Conservation (phyloP, 2,797 vertebrate species). For the Thunnus albacares region DNA sequence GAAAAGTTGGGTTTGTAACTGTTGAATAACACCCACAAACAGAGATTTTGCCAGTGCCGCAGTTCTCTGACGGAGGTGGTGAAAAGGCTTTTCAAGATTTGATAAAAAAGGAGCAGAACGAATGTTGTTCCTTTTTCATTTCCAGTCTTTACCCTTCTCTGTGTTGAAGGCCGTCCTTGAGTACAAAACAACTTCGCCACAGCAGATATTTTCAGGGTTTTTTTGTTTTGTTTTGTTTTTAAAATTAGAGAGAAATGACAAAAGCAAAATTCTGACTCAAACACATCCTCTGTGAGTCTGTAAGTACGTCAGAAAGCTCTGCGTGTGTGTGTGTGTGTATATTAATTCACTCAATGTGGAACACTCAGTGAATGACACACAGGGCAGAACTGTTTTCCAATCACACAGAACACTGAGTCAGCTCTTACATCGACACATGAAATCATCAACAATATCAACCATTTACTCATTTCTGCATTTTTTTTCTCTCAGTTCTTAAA, state of each 20-base stretch:
- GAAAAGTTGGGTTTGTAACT: slow-evolving; percentile 6
- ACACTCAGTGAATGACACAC: not conserved
- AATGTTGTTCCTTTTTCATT: not conserved
- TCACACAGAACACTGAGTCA: slow-evolving; percentile 21
- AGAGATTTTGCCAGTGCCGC: slow-evolving; percentile 6
- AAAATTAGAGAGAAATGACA: not conserved
- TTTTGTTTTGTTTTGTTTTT: no score
- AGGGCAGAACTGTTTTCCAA: slow-evolving; percentile 9
- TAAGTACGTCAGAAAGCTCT: not conserved
- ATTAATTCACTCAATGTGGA: not conserved
- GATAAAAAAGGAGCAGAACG: not conserved
- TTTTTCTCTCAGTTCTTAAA: not conserved
- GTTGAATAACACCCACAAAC: slow-evolving; percentile 1
- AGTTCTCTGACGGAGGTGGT: not conserved
- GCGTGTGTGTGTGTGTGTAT: not conserved
- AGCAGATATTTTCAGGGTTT: slow-evolving; percentile 12
- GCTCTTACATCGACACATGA: not conserved
- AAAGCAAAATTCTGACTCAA: not conserved
- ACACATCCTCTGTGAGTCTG: not conserved
- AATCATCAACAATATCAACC: not conserved
- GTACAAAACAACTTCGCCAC: not conserved
- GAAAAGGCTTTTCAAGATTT: slow-evolving; percentile 1
- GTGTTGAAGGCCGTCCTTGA: not conserved
- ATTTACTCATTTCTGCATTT: not conserved
- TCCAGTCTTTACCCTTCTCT: not conserved